These are phyloP conservation scores for Cassiopea andromeda DNA, from an alignment of 30 jellyfish, hydroid and myxozoan genomes.

Conservation along the genomic window DNA sequence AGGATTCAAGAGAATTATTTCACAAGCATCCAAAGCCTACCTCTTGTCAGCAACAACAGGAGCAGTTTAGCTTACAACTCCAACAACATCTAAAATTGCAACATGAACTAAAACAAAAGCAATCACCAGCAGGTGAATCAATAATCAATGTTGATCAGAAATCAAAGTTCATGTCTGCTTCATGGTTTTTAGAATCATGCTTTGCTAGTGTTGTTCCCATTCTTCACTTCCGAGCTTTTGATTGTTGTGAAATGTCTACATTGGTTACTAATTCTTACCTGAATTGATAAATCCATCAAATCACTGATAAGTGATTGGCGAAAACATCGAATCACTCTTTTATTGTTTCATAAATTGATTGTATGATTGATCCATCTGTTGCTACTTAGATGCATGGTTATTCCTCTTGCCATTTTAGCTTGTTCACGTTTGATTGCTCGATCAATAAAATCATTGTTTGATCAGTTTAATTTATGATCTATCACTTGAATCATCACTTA, in stretches of 20 bases:
- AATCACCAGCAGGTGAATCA: not conserved
- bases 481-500: not conserved
- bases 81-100: slow-evolving; percentile 22
- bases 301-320: not conserved
- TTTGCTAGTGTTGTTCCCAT: too few relatives aligned
- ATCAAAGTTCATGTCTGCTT: too few relatives aligned
- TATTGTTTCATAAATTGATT: not conserved
- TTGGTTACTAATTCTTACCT: too few relatives aligned
- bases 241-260: too few relatives aligned
- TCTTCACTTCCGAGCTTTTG: too few relatives aligned
- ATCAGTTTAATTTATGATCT: not conserved
- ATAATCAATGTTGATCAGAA: not conserved
- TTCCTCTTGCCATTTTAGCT: not conserved
- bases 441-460: not conserved
- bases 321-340: not conserved
- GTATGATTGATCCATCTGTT: not conserved
- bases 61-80: slow-evolving; percentile 15
- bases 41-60: not conserved
- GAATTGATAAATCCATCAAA: too few relatives aligned
- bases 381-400: not conserved
- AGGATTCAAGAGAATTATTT: not conserved
- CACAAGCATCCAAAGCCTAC: not conserved
- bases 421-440: not conserved
- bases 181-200: too few relatives aligned
- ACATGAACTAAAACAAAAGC: slow-evolving; percentile 16